Evolutionary conservation across 2,888 invertebrate species (phyloP), one percentile per base, ranked within the genome.

Genomic region (Rutpela maculata): DNA sequence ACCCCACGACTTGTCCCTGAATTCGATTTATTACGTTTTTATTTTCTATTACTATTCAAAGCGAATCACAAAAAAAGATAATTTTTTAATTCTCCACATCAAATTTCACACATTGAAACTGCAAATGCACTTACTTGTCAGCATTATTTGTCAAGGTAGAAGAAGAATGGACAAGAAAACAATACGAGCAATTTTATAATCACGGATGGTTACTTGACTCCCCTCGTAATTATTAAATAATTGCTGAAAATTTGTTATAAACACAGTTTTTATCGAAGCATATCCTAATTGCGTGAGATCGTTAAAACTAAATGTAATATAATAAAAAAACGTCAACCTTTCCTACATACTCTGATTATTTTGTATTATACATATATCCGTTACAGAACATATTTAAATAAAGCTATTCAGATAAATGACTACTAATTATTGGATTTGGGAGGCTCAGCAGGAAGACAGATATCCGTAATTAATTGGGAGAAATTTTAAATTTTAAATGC

Each of bases 301-400:
- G 56, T 68, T 68, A 59, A 57, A 69, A 69, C 57, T 57, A 35
- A 68, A 7, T 38, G 63, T 10, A 17, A 69, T 56, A 67, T 10
- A 35, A 59, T 12, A 50, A 67, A 69, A 69, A 69, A 59, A 31
- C 69, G 69, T 69, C 69, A 59, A 69, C 59, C 38, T 57, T 59
- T 69, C 57, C 35, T 69, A 18, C 69, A 69, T 69, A 69, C 69
- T 69, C 69, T 69, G 69, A 69, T 69, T 57, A 57, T 59, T 69
- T 69, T 69, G 57, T 69, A 18, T 69, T 57, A 68, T 67, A 38
- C 63, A 19, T n/a, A 68, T 57, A 69, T 57, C 69, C 69, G 69
- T 17, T 59, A 50, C 12, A 56, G 15, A 57, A n/a, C 18, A 5
- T 17, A 35, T 55, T 57, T 31, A 19, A 59, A 18, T 5, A 19